phyloP scores from a whole-genome alignment of 2,888 invertebrate genomes.

The Chymomyza fuscimana region DNA sequence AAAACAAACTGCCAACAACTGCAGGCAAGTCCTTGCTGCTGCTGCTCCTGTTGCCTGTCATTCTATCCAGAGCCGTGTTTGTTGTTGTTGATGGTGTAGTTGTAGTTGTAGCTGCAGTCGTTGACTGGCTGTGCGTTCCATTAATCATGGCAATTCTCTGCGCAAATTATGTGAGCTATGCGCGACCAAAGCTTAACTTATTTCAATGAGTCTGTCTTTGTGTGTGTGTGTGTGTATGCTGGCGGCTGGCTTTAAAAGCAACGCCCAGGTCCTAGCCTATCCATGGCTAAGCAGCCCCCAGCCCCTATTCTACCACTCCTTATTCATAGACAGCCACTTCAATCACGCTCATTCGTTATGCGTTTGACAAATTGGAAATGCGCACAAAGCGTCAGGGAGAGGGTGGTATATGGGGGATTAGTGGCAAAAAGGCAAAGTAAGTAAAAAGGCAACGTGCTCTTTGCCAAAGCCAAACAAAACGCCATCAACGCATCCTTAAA shows the following conservation, averaged over 20 bases:
- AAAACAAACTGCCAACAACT: slow-evolving; percentile 66
- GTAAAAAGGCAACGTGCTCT: slow-evolving; percentile 49
- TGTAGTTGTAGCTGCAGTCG: slow-evolving; percentile 2
- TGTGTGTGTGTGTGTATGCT: slow-evolving; percentile 10
- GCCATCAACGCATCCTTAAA: slow-evolving; percentile 56
- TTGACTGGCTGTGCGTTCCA: slow-evolving; percentile 48
- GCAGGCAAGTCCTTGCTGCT: background rate
- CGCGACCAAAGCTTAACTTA: slow-evolving; percentile 33
- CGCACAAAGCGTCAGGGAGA: slow-evolving; percentile 27
- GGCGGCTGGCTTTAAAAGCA: background rate
- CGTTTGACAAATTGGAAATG: slow-evolving; percentile 73
- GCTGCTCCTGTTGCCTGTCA: slow-evolving; percentile 4
- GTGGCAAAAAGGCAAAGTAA: slow-evolving; percentile 38
- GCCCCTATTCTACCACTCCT: background rate
- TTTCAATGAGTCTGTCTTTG: slow-evolving; percentile 16
- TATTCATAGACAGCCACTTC: slow-evolving; percentile 53
- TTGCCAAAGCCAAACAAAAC: slow-evolving; percentile 57
- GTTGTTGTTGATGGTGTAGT: too few relatives aligned
- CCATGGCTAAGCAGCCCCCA: background rate
- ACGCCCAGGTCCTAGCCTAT: background rate
- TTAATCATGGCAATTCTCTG: slow-evolving; percentile 71
- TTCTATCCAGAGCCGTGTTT: background rate
- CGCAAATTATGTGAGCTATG: slow-evolving; percentile 28
- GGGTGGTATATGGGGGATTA: slow-evolving; percentile 12
- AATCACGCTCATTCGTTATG: slow-evolving; percentile 71